Conservation (phyloP, 2,113 vertebrate species). For the Petrocephalus microphthalmus region DNA sequence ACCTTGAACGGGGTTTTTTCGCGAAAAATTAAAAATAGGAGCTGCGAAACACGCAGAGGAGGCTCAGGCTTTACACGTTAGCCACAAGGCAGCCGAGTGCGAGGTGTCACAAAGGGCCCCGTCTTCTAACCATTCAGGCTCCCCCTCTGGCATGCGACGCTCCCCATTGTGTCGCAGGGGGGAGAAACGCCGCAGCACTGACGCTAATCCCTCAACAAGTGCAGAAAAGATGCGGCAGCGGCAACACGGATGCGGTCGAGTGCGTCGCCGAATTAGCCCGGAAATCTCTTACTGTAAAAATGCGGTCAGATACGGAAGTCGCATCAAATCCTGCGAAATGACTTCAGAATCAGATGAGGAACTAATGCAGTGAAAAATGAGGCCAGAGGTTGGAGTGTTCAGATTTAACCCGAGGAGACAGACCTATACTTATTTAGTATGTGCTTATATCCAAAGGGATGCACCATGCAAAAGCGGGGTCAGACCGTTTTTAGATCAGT, state of each 20-base stretch:
- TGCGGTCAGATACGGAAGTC: not conserved
- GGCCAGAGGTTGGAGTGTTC: not conserved
- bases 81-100: not conserved
- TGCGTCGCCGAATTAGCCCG: not conserved
- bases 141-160: not conserved
- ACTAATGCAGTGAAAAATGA: not conserved
- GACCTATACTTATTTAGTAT: not conserved
- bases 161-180: not conserved
- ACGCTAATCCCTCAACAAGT: not conserved
- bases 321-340: not conserved
- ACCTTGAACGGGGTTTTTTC: not conserved
- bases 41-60: not conserved
- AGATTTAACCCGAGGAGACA: not conserved
- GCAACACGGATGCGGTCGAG: not conserved
- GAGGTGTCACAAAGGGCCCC: not conserved
- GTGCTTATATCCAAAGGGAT: not conserved
- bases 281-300: not conserved
- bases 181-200: not conserved
- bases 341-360: not conserved
- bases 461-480: not conserved
- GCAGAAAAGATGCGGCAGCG: not conserved
- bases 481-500: not conserved
- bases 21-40: not conserved
- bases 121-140: not conserved
- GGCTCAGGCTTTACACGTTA: not conserved